Conservation (phyloP, 2,888 invertebrate genomes). For the Drosophila colorata region DNA sequence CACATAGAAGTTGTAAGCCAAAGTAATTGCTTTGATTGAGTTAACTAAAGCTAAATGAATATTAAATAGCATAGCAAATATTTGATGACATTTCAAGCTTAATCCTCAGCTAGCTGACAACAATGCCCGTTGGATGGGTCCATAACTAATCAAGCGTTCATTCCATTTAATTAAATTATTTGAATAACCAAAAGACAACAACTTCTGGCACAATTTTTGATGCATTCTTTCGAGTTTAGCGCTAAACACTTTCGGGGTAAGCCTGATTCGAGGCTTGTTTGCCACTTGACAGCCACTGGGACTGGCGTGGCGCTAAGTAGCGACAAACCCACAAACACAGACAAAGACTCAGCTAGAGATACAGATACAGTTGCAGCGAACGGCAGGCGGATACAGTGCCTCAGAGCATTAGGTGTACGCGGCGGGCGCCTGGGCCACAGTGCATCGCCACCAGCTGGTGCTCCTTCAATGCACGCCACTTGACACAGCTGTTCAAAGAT, state of each 20-base stretch:
- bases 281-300: constrained; percentile 31
- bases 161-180: constrained; percentile 8
- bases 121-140: not conserved
- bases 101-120: not conserved
- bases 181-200: not conserved
- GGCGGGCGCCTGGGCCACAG: constrained; percentile 27
- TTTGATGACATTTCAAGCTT: not conserved
- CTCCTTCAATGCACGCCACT: constrained; percentile 59
- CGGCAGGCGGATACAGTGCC: not conserved
- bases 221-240: not conserved
- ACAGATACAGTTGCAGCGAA: not conserved
- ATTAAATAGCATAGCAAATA: not conserved
- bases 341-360: constrained; percentile 9
- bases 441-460: constrained; percentile 29
- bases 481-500: constrained; percentile 57
- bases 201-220: not conserved
- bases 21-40: too few species aligned
- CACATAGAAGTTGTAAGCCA: too few species aligned
- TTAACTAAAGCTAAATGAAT: too few species aligned
- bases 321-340: constrained; percentile 36
- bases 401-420: constrained; percentile 59
- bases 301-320: constrained; percentile 55
- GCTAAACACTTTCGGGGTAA: constrained; percentile 12
- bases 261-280: constrained; percentile 13
- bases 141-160: constrained; percentile 3